Evolutionary conservation across 2,888 invertebrate genomes (phyloP), one percentile per base, ranked within the genome.

Genomic region (Polyommatus iphigenia): DNA sequence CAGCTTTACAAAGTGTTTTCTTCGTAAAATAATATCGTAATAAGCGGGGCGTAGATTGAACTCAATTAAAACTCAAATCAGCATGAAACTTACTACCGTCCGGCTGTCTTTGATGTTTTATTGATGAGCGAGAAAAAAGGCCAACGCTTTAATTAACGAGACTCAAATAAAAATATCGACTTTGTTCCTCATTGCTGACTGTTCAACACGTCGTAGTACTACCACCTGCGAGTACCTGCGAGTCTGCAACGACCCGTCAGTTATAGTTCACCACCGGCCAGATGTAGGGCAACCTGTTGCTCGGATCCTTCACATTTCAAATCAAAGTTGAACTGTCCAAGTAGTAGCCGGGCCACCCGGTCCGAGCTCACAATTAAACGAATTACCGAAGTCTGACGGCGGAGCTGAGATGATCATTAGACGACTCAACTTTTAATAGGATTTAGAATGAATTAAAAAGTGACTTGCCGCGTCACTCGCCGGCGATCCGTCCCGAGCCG

Each of bases 351-450:
- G 7, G 1, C 57, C 57, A n/a, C 15, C 50, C 62, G 10, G 20
- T 24, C 20, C 20, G 59, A 59, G 20, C 67, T 29, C 67, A 67
- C 67, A 67, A 67, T 67, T 67, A 67, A 67, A 67, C 67, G 67
- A 29, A 15, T 67, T 67, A 29, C 67, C 29, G 29, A 67, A 67
- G 67, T 67, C 15, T 4, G 67, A 3, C 29, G 29, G 59, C 20
- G 24, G 62, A 29, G 13, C 5, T 18, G 54, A 54, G 10, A n/a
- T n/a, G n/a, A 67, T 67, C 67, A 67, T 32, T 67, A 67, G 67
- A 67, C 67, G 67, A 29, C 29, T 67, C 67, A 67, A 67, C 67
- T 67, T 67, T 67, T 67, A 67, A 67, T 67, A 67, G 67, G 67
- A 67, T 67, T 32, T 67, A 15, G 29, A 29, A 1, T 13, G 29